Evolutionary conservation across 2,797 vertebrate genomes (phyloP).

Genomic region (Anisognathus igniventris): DNA sequence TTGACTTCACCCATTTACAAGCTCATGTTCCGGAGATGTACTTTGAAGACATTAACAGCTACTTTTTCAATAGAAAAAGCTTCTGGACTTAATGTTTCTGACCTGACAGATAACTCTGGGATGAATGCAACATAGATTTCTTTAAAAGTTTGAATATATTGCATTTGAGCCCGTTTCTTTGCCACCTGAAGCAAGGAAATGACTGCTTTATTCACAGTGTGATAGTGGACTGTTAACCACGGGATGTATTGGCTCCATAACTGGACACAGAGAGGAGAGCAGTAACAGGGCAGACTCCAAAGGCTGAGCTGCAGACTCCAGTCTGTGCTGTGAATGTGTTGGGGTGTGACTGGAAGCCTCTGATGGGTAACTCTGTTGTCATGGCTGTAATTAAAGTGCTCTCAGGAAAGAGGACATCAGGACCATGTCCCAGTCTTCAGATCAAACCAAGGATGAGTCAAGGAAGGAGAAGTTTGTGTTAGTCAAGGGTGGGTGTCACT

Average conservation of each 20-base stretch:
- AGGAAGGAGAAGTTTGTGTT: not conserved
- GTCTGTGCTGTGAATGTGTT: not conserved
- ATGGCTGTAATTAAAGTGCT: not conserved
- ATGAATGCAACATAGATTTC: not conserved
- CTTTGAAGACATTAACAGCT: not conserved
- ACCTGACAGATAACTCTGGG: not conserved
- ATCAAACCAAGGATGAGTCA: not conserved
- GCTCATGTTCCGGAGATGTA: not conserved
- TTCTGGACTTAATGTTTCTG: not conserved
- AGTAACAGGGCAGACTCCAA: not conserved
- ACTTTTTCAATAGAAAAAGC: not conserved
- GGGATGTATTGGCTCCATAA: not conserved
- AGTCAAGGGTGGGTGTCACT: not conserved
- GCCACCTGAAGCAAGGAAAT: not conserved
- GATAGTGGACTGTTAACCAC: not conserved
- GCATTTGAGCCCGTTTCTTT: not conserved
- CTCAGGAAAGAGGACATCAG: not conserved
- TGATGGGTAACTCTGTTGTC: not conserved
- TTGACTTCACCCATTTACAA: not conserved
- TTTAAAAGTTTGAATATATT: not conserved
- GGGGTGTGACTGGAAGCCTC: not conserved
- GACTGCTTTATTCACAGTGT: not conserved
- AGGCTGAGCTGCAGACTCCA: not conserved
- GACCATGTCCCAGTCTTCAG: not conserved
- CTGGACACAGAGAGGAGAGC: not conserved